Base-by-base conservation (phyloP, 2,113 vertebrate species). In the Cnemophilus loriae region DNA sequence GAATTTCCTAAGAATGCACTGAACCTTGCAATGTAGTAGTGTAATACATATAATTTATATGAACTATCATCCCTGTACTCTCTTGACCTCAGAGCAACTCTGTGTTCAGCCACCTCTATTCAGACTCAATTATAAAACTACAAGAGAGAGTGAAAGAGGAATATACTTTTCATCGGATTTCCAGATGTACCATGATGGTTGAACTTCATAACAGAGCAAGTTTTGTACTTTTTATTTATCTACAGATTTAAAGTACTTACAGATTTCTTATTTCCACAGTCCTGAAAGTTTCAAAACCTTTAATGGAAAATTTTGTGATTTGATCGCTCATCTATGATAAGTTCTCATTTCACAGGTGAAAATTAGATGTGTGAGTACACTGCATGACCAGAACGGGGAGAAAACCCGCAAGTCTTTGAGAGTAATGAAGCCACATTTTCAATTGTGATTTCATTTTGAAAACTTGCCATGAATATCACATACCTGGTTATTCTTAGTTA, bases 11-110 rank as follows among this genome's bases (percentile, higher is more conserved):
- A 93, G 85, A 89, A 96, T 75, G 78, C 84, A 95, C 75, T 91
- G 80, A 94, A 95, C 91, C 93, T 93, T 96, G 74, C 85, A 95
- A 85, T 81, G 79, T 77, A 89, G 46, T 73, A 55, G 74, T 83
- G 28, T 55, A 96, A 94, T 83, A 59, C 33, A 32, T 85, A 47
- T 87, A 89, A 97, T 97, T 96, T 95, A 96, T 91, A 87, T 78
- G 89, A 96, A 95, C 65, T 95, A 90, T 95, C 73, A 94, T 95
- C 47, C 32, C 55, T 74, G 11, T 89, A 87, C 53, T 93, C 73
- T 90, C 44, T 71, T 90, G 95, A 97, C 91, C 91, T 89, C 44
- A 87, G 82, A 84, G 47, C 56, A 90, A 92, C 84, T 78, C 42
- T 94, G 47, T 96, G 87, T 93, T 90, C 69, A 96, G 42, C 56